Conservation (phyloP, 2,888 invertebrate species). For the Zonitis immaculata region DNA sequence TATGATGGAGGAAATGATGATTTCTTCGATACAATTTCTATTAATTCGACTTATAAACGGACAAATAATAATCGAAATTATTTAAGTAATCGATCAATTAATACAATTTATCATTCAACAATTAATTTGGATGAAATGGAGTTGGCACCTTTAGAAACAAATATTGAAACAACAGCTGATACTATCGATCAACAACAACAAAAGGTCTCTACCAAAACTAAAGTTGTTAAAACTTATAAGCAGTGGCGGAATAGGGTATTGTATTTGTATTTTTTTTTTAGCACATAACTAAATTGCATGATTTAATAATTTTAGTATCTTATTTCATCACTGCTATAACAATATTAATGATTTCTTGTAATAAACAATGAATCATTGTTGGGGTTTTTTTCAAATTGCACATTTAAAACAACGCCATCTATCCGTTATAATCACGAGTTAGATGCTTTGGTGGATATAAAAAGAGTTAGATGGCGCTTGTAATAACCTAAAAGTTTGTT, state of each 20-base stretch:
- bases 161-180: slow-evolving; percentile 8
- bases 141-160: slow-evolving; percentile 32
- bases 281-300: slow-evolving; percentile 2
- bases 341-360: background rate
- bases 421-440: background rate
- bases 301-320: slow-evolving; percentile 22
- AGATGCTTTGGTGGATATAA: too few relatives aligned
- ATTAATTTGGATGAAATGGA: slow-evolving; percentile 49
- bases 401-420: too few relatives aligned
- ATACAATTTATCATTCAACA: slow-evolving; percentile 58
- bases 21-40: slow-evolving; percentile 46
- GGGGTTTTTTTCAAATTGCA: too few relatives aligned
- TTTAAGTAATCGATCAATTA: slow-evolving; percentile 54
- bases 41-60: slow-evolving; percentile 37
- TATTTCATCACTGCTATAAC: slow-evolving; percentile 33
- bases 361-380: background rate
- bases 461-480: too few relatives aligned
- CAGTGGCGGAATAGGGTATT: slow-evolving; percentile 60
- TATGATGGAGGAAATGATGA: slow-evolving; percentile 45
- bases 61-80: slow-evolving; percentile 40
- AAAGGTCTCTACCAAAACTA: slow-evolving; percentile 54
- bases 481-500: background rate
- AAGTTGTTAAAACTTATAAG: slow-evolving; percentile 54
- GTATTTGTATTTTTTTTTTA: slow-evolving; percentile 23
- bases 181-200: slow-evolving; percentile 2